These are phyloP conservation scores for Malurus splendens DNA, from an alignment of 2,797 vertebrate species.

Conservation along the genomic window DNA sequence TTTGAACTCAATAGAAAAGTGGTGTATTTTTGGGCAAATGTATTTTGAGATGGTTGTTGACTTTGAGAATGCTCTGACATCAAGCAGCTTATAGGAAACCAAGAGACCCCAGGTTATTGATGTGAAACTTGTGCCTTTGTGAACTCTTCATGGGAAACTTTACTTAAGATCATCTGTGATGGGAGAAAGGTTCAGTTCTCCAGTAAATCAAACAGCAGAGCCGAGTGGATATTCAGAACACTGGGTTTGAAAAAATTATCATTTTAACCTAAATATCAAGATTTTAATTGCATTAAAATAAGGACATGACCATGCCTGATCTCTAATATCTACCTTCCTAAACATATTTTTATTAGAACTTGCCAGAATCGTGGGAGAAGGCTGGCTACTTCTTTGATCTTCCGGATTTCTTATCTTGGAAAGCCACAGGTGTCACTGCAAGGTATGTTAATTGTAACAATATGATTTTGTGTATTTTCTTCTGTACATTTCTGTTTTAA, in stretches of 20 bases:
- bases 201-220: neutral
- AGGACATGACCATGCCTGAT: neutral
- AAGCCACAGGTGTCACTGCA: slow-evolving; percentile 86
- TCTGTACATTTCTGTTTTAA: slow-evolving; percentile 52
- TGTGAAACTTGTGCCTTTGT: neutral
- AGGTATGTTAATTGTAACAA: slow-evolving; percentile 76
- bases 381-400: slow-evolving; percentile 92
- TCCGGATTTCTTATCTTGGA: slow-evolving; percentile 94
- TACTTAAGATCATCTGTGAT: neutral
- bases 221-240: neutral
- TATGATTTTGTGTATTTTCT: slow-evolving; percentile 36
- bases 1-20: neutral
- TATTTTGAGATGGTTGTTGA: neutral
- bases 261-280: neutral
- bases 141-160: neutral
- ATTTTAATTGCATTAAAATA: neutral
- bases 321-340: slow-evolving; percentile 8
- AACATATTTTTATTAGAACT: slow-evolving; percentile 66
- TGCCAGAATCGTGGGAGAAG: slow-evolving; percentile 79
- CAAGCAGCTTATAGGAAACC: neutral
- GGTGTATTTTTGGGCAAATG: neutral
- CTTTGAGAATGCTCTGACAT: neutral
- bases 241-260: neutral
- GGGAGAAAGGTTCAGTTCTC: neutral
- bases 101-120: neutral